Evolutionary conservation across 2,888 invertebrate species (phyloP), one percentile per base, ranked within the genome.

Genomic region (Euphydryas editha): DNA sequence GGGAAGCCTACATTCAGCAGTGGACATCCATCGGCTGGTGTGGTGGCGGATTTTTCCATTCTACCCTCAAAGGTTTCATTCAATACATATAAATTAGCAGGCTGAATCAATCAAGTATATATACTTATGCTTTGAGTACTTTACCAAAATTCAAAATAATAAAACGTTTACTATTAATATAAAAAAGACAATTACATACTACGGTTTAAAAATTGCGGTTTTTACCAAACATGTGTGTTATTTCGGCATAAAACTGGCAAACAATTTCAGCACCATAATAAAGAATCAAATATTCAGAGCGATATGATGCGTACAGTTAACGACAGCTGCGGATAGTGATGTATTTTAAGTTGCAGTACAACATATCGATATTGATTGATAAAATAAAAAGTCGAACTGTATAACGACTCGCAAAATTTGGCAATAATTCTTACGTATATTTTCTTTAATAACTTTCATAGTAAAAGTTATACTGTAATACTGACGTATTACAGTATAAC

Each of bases 241-340:
- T 54, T 30, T 54, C 10, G 2, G 36, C 17, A 17, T 36, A 36
- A 47, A 54, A 11, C 54, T 5, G 36, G 36, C 5, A 15, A n/a
- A 54, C 30, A 36, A 46, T 59, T 59, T 64, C 21, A 59, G 59
- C 64, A 55, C 64, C 64, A 59, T 64, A 59, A 59, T 36, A 59
- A 59, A 64, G 54, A 59, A 59, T 64, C 46, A 59, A 64, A 64
- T 64, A 64, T 64, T 64, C 64, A 59, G 59, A 55, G 36, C 42
- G 46, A 64, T 55, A 59, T 59, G 51, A 30, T 55, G 59, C 64
- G 36, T 59, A 55, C 30, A 54, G 64, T 55, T 21, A 59, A 64
- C 42, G 51, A 59, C 59, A 64, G 64, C 64, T 59, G 64, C 20
- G 21, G 37, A 13, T 30, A 64, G 64, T 20, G 59, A 59, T 64